Conservation (phyloP, 2,113 vertebrate species). For the Hylia prasina region DNA sequence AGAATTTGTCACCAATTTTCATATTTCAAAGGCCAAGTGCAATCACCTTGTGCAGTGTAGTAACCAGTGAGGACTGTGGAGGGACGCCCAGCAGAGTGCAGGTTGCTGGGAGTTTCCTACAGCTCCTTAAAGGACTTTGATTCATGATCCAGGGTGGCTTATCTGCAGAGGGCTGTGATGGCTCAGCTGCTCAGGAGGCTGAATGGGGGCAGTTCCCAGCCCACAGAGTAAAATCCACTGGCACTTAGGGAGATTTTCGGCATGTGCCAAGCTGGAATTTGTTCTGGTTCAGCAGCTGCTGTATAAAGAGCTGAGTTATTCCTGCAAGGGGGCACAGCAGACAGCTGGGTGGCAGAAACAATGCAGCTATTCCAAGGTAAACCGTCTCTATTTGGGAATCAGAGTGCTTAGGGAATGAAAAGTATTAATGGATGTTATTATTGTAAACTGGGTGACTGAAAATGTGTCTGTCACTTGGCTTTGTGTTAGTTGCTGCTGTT, state of each 20-base stretch:
- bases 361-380: slow-evolving; percentile 58
- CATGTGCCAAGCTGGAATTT: slow-evolving; percentile 49
- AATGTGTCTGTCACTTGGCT: neutral
- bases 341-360: slow-evolving; percentile 49
- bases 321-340: slow-evolving; percentile 40
- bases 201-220: slow-evolving; percentile 14
- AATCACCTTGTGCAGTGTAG: rapidly evolving
- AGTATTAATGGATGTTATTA: neutral
- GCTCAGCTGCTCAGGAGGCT: slow-evolving; percentile 27
- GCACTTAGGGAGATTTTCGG: slow-evolving; percentile 4
- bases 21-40: neutral
- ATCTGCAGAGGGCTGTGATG: slow-evolving; percentile 17
- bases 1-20: neutral
- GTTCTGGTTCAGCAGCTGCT: slow-evolving; percentile 52
- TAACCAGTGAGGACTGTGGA: rapidly evolving
- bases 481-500: neutral
- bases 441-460: neutral
- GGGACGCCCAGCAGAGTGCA: neutral
- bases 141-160: slow-evolving; percentile 50
- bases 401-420: neutral
- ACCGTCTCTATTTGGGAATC: neutral
- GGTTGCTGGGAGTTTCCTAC: neutral
- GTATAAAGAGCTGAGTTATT: slow-evolving; percentile 54
- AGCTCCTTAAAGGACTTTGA: slow-evolving; percentile 60
- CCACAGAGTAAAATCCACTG: neutral